phyloP scores from a whole-genome alignment of 2,888 invertebrate species.

The Chrysodeixis includens region DNA sequence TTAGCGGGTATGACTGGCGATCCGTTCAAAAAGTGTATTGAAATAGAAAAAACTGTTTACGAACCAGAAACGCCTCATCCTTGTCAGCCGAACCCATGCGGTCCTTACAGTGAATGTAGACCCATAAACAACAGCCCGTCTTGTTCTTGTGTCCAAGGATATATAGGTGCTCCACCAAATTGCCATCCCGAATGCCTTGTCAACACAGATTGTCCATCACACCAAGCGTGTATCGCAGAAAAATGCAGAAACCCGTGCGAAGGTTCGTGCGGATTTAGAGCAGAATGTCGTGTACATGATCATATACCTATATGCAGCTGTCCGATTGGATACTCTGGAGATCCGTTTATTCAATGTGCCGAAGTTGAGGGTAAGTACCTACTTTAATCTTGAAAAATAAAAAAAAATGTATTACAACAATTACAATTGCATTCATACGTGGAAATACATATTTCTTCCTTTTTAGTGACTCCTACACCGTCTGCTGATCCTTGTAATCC shows the following conservation, averaged over 20 bases:
- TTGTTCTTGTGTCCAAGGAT: slow-evolving; percentile 93
- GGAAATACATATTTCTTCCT: slow-evolving; percentile 30
- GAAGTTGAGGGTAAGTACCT: slow-evolving; percentile 82
- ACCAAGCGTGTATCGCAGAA: slow-evolving; percentile 94
- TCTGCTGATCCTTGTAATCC: slow-evolving; percentile 89
- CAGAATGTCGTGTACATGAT: slow-evolving; percentile 94
- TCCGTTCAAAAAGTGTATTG: slow-evolving; percentile 90
- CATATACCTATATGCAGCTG: slow-evolving; percentile 96
- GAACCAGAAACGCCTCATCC: slow-evolving; percentile 84
- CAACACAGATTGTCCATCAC: slow-evolving; percentile 94
- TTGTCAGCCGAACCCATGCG: slow-evolving; percentile 94
- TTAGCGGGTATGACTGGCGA: slow-evolving; percentile 91
- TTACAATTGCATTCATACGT: neutral
- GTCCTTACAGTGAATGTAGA: slow-evolving; percentile 94
- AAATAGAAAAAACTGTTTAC: slow-evolving; percentile 65
- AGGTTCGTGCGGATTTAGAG: slow-evolving; percentile 94
- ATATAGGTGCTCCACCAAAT: slow-evolving; percentile 93
- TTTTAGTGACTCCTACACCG: slow-evolving; percentile 75
- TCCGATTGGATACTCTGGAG: slow-evolving; percentile 92
- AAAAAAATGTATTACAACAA: neutral
- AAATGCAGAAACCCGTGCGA: slow-evolving; percentile 95
- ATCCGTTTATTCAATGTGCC: slow-evolving; percentile 94
- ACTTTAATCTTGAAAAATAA: neutral
- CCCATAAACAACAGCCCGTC: slow-evolving; percentile 92
- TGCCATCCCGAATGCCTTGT: slow-evolving; percentile 95